These are phyloP conservation scores for Manacus vitellinus DNA, from an alignment of 2,113 vertebrate species.

Conservation along the genomic window DNA sequence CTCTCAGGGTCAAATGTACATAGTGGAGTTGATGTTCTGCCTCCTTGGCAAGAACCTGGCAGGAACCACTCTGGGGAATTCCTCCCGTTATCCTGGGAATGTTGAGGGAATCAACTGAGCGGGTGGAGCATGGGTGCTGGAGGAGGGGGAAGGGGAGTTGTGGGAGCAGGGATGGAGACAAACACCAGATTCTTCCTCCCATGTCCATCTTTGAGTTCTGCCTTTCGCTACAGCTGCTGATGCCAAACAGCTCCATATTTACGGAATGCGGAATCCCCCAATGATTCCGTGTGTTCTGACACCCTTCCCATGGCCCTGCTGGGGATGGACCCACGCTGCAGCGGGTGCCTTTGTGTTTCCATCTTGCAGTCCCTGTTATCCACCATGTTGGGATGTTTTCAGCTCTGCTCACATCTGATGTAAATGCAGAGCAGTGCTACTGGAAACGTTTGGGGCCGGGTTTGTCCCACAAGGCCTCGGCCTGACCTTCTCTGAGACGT, in stretches of 20 bases:
- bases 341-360: background rate
- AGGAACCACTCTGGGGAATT: fast-evolving
- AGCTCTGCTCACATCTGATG: background rate
- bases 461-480: background rate
- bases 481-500: background rate
- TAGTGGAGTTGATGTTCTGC: fast-evolving
- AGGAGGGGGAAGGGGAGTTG: background rate
- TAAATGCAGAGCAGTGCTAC: background rate
- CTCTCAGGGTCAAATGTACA: fast-evolving
- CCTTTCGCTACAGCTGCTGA: background rate
- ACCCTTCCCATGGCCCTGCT: fast-evolving
- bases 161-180: background rate
- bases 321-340: background rate
- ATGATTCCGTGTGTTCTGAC: background rate
- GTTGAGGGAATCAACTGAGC: background rate
- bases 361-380: background rate
- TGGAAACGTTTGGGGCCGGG: background rate
- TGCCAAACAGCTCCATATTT: fast-evolving
- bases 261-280: background rate
- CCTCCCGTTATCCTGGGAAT: fast-evolving
- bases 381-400: background rate
- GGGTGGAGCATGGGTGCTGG: background rate
- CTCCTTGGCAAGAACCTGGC: background rate
- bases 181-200: background rate
- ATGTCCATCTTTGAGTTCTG: background rate